phyloP scores from a whole-genome alignment of 2,113 vertebrate species.

The Nanorana parkeri region DNA sequence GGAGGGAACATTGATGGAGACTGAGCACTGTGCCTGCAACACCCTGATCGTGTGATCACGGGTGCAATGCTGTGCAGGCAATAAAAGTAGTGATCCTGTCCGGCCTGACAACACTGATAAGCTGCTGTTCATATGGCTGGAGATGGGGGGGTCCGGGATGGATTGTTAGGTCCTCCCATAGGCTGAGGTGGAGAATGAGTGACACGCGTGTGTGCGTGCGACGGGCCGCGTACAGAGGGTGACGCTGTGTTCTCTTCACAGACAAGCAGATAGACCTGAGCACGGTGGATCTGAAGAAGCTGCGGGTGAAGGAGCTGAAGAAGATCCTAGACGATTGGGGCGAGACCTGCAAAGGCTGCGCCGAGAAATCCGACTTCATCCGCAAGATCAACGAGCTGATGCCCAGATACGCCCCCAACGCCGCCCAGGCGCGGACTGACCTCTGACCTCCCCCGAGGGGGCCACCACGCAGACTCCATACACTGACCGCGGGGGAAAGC shows the following conservation, averaged over 20 bases:
- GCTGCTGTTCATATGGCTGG: too few relatives aligned
- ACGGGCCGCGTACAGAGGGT: too few relatives aligned
- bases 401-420: slow-evolving; percentile 92
- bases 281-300: slow-evolving; percentile 92
- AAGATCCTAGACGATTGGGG: slow-evolving; percentile 98
- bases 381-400: slow-evolving; percentile 95
- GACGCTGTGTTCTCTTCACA: slow-evolving; percentile 63
- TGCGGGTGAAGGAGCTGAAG: slow-evolving; percentile 94
- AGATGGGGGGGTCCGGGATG: too few relatives aligned
- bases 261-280: slow-evolving; percentile 95
- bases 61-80: too few relatives aligned
- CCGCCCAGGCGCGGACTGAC: slow-evolving; percentile 89
- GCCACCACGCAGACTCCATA: background rate
- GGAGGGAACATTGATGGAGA: too few relatives aligned
- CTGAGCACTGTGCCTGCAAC: too few relatives aligned
- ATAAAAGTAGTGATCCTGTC: too few relatives aligned
- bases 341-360: slow-evolving; percentile 95
- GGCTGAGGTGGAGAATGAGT: too few relatives aligned
- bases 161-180: too few relatives aligned
- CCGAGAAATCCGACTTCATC: slow-evolving; percentile 95
- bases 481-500: background rate
- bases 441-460: slow-evolving; percentile 72
- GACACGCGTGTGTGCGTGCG: too few relatives aligned
- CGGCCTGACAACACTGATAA: too few relatives aligned
- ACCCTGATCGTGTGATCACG: too few relatives aligned